Conservation (phyloP, 2,113 vertebrate genomes). For the Atrichornis clamosus region DNA sequence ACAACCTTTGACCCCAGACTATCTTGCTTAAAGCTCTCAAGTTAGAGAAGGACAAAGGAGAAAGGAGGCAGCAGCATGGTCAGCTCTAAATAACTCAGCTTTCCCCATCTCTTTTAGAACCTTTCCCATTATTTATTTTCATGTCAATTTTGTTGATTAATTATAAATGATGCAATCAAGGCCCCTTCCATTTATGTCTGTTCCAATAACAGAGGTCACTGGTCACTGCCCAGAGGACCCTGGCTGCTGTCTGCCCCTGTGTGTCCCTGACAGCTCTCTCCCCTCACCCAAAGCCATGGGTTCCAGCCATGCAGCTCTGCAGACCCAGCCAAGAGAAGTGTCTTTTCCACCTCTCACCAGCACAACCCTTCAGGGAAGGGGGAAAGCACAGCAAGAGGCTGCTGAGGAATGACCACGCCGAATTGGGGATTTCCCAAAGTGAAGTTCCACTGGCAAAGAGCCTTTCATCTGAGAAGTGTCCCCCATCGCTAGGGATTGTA, state of each 20-base stretch:
- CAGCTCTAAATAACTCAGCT: background rate
- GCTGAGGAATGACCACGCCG: background rate
- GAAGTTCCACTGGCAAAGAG: background rate
- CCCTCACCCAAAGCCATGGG: background rate
- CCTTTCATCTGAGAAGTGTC: background rate
- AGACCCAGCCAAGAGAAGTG: background rate
- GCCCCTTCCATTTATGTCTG: background rate
- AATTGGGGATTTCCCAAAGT: background rate
- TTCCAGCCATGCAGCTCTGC: background rate
- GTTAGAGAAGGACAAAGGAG: background rate
- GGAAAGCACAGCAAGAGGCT: background rate
- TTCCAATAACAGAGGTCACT: background rate
- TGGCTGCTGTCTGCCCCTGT: background rate
- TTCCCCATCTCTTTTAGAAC: background rate
- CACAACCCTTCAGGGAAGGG: background rate
- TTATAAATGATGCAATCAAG: slow-evolving; percentile 21
- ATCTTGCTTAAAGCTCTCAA: background rate
- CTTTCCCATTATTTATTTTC: background rate
- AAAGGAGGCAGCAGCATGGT: background rate
- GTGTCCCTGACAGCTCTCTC: background rate
- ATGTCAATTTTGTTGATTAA: slow-evolving; percentile 10
- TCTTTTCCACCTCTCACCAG: background rate
- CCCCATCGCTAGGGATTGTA: background rate
- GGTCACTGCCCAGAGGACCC: background rate
- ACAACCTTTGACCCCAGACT: background rate